Evolutionary conservation across 2,113 vertebrate genomes (phyloP), one percentile per base, ranked within the genome.

Genomic region (Apodemus speciosus): DNA sequence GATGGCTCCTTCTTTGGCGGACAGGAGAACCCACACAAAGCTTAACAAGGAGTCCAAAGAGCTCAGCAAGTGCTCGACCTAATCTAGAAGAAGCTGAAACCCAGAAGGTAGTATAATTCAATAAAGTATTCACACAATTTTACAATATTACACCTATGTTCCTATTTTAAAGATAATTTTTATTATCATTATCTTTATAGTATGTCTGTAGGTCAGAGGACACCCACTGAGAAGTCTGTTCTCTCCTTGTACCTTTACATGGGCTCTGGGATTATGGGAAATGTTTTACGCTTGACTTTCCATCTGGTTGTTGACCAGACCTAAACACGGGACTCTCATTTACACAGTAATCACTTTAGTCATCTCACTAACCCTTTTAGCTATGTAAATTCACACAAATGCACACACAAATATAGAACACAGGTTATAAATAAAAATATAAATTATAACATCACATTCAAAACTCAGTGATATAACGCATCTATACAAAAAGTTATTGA

Each of bases 11-110:
- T 2, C 99, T 98, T 92, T 99, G 99, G 62, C 99, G 98, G 16
- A 99, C 99, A 58, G 99, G 99, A 64, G 99, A 99, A 69, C 99
- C 99, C 73, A 99, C 99, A 92, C 99, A 99, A 83, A 99, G 98
- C 97, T 99, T 99, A 85, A 99, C 99, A 90, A 99, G 97, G 85
- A 99, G 97, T 53, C 99, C 99, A 96, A 99, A 99, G 6, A 99
- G 98, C 95, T 99, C 99, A 10, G 99, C 99, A 94, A 99, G 98
- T 90, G 99, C 99, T 94, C 99, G 97, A 38, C 99, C 99, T 88
- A 99, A 97, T 71, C 99, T 98, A 68, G 99, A 99, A 18, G 99
- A 99, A 27, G 99, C 99, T 99, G 97, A 18, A 98, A 96, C 30
- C 43, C 62, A 92, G 38, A 97, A 92, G 53, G 64, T n/a, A 95